Evolutionary conservation across 2,888 invertebrate genomes (phyloP).

Genomic region (Nephrotoma flavescens): DNA sequence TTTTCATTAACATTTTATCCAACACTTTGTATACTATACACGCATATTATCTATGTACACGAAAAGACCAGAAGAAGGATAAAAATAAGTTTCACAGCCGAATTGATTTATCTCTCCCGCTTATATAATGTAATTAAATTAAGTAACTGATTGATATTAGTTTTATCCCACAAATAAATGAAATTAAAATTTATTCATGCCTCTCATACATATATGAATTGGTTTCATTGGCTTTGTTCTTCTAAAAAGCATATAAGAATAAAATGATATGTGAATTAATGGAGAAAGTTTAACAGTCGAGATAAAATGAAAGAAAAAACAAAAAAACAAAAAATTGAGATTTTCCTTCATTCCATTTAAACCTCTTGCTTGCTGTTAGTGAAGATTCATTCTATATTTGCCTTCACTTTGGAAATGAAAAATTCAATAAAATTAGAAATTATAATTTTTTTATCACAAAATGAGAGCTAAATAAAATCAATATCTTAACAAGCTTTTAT

Average conservation of each 20-base stretch:
- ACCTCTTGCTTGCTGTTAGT: not conserved
- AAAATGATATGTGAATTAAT: not conserved
- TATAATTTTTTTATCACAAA: not conserved
- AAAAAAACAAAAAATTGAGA: not conserved
- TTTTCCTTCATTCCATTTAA: not conserved
- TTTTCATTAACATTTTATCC: not conserved
- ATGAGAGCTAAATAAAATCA: not conserved
- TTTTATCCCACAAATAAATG: not conserved
- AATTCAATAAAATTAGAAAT: not conserved
- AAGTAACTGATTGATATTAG: not conserved
- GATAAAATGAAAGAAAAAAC: not conserved
- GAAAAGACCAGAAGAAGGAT: not conserved
- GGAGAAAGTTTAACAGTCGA: not conserved
- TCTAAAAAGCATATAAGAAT: not conserved
- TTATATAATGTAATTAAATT: not conserved
- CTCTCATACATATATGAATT: not conserved
- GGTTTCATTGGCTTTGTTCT: not conserved
- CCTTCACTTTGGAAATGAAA: not conserved
- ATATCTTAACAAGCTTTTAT: not conserved
- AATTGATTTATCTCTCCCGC: not conserved
- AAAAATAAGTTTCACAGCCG: not conserved
- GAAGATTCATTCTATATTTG: not conserved
- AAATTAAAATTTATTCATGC: not conserved
- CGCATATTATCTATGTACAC: not conserved
- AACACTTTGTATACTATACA: not conserved